Base-by-base conservation (phyloP, 2,888 invertebrate genomes). In the Campoplex nolae region DNA sequence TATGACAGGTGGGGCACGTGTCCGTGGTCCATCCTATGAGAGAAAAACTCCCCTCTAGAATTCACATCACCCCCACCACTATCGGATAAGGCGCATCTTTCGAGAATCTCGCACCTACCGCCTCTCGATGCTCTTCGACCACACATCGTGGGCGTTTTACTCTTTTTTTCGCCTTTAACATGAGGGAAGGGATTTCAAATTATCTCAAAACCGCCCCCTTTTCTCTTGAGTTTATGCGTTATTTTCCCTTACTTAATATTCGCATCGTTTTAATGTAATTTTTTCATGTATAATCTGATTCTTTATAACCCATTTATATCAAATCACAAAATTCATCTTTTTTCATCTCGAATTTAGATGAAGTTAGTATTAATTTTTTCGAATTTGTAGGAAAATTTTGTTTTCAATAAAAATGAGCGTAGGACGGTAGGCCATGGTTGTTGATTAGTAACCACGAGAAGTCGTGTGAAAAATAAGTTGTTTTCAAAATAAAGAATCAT, bases 1-100 rank as follows among this genome's bases (percentile, higher is more conserved):
- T 85, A 90, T 93, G 93, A 93, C 93, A 93, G 92, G 92, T 92
- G 91, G 83, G 86, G 93, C 93, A 93, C 93, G 92, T 93, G 93
- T 91, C 32, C 91, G 91, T 89, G 92, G 91, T 91, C 92, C 90
- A 88, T 51, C 76, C 90, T 89, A 62, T 16, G 88, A 90, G 89
- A 90, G 90, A 81, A 74, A 79, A 74, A 90, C 91, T 90, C 92
- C 92, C 92, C 90, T 89, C 88, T 87, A 88, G 70, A 45, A 87
- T 79, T 83, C 87, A 42, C 51, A 45, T 51, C 79, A 16, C 28
- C 80, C 76, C 84, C 87, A 78, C 83, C 51, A 32, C 67, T 23
- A 51, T n/a, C 75, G 48, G 84, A 86, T 81, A 81, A 84, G 77
- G 77, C 84, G 86, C 86, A 77, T 86, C 86, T 77, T 68, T 81